Percentiles rank a stretch among this genome's conserved stretches.
Conservation (phyloP, 92 coral and sea anemone genomes). For the Pocillopora grandis region DNA sequence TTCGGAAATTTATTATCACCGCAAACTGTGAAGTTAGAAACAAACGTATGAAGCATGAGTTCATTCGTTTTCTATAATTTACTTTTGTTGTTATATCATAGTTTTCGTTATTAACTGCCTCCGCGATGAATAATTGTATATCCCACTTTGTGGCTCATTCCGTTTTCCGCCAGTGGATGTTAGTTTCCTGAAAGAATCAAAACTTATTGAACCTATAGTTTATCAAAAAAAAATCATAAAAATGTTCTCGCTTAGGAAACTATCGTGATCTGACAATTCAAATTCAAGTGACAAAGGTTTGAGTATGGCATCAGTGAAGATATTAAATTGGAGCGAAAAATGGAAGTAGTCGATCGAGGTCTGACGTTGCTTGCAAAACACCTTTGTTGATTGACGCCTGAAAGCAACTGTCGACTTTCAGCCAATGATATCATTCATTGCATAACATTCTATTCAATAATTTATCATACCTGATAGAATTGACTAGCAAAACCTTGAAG, state of each 20-base stretch:
- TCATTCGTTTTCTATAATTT: neutral
- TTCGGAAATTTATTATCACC: neutral
- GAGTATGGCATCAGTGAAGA: neutral
- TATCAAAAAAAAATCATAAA: neutral
- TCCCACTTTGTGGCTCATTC: neutral
- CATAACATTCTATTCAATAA: conserved; percentile 41
- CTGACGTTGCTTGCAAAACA: neutral
- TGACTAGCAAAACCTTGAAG: conserved; percentile 30
- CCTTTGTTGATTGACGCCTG: conserved; percentile 19
- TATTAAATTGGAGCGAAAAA: neutral
- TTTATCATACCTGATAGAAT: conserved; percentile 19
- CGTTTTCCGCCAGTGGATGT: conserved; percentile 1
- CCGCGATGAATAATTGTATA: neutral
- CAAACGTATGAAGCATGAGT: neutral
- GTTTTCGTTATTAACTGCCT: conserved; percentile 3
- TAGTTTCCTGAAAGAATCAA: neutral
- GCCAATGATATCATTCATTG: conserved; percentile 19
- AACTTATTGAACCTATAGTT: neutral
- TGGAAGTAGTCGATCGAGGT: neutral
- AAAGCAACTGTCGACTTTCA: conserved; percentile 17
- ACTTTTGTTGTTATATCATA: neutral
- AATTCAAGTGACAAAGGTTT: neutral
- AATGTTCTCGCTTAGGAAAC: conserved; percentile 12
- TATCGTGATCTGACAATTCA: neutral
- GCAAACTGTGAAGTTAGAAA: conserved; percentile 3